Evolutionary conservation across 1,140 invertebrate species (phyloP), one percentile per base, ranked within the genome.

Genomic region (Melanaphis sacchari): DNA sequence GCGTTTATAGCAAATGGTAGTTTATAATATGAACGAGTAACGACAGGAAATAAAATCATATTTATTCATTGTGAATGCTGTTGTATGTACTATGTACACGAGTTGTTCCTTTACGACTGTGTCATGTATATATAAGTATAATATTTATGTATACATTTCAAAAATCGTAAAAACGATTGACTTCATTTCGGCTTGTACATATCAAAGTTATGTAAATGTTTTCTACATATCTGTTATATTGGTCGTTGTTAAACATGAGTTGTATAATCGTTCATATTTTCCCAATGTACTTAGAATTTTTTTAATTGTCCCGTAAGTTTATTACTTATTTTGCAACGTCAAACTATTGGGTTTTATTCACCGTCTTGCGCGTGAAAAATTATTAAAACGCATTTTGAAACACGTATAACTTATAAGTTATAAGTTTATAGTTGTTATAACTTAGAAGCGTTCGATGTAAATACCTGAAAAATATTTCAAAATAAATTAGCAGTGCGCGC

Each of bases 161-260:
- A 89, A 88, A 89, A 52, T 52, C 38, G 85, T 43, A 87, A 38
- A 89, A 38, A 52, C n/a, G 26, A 89, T 89, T 22, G 87, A 49
- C 43, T 89, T 36, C 38, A 31, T 89, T 36, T 89, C 9, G 46
- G 43, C 38, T 89, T 26, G n/a, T 24, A 21, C 2, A 38, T 89
- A 38, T 89, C 52, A 52, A 89, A 89, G 49, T 89, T 89, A 89
- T 89, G n/a, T n/a, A 89, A 52, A 89, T 89, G 43, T 87, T 22
- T 87, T 49, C 31, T 87, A 46, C n/a, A 76, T 76, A 18, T 87
- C 11, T n/a, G 82, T 46, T 49, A 87, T 87, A 85, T 26, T 31
- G 43, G 85, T 87, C 18, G 31, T 87, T 87, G 43, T 87, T 43
- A 46, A 87, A 87, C 41, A 87, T 15, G 31, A 46, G 49, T 49